A percentile compares a stretch with the other conserved stretches of the same genome.
phyloP scores from a whole-genome alignment of 2,113 vertebrate species.

The Microtus montanus region DNA sequence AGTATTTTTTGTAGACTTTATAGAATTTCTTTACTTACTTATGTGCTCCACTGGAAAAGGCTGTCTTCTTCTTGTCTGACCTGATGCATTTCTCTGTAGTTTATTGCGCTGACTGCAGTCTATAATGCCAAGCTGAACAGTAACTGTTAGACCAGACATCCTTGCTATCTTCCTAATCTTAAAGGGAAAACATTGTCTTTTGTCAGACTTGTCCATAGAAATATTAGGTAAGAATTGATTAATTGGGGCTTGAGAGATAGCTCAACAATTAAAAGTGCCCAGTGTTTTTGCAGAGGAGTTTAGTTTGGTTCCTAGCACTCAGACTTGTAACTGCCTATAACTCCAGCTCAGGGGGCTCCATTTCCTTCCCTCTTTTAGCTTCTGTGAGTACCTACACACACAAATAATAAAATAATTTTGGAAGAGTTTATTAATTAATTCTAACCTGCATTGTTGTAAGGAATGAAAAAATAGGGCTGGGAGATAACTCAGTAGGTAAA shows the following conservation, averaged over 20 bases:
- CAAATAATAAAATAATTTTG: background rate
- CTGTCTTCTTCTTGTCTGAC: background rate
- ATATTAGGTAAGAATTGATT: conserved; percentile 6
- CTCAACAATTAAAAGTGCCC: background rate
- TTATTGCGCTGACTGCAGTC: background rate
- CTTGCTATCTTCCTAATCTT: conserved; percentile 26
- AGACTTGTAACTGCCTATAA: background rate
- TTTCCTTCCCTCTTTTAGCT: background rate
- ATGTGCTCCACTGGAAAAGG: background rate
- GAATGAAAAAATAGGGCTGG: background rate
- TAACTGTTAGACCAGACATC: conserved; percentile 33
- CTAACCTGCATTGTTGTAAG: background rate
- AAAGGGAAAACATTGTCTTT: background rate
- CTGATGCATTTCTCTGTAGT: conserved; percentile 11
- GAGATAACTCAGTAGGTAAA: background rate
- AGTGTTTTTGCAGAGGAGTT: background rate
- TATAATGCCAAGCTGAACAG: background rate
- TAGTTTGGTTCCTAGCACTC: background rate
- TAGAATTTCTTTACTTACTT: conserved; percentile 6
- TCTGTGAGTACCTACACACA: background rate
- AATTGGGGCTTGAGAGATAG: too few relatives aligned
- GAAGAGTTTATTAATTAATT: background rate
- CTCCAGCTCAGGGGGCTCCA: background rate
- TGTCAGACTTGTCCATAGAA: conserved; percentile 33
- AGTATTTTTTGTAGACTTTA: conserved; percentile 5